Conservation (phyloP, 1,140 invertebrate genomes). For the Linepithema humile region DNA sequence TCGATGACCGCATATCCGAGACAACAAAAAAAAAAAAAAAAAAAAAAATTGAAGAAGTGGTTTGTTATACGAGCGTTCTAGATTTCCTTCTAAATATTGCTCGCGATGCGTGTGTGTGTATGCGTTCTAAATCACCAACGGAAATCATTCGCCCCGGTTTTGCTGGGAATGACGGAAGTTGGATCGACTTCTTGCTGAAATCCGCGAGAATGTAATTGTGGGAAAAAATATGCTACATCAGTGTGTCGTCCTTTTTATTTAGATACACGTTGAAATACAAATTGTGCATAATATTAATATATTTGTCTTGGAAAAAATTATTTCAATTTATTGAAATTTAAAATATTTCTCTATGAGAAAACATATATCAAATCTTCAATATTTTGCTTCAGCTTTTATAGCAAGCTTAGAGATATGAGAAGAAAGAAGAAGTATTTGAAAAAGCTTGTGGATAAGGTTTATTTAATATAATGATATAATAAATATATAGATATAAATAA, state of each 20-base stretch:
- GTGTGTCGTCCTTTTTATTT: not conserved
- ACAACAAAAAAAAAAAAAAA: slow-evolving; percentile 46
- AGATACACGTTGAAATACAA: not conserved
- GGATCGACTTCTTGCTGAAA: slow-evolving; percentile 20
- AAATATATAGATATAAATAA: no score
- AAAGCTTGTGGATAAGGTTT: no score
- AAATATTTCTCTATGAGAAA: no score
- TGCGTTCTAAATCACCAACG: slow-evolving; percentile 33
- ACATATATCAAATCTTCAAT: no score
- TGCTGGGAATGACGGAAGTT: slow-evolving; percentile 47
- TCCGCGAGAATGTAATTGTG: slow-evolving; percentile 21
- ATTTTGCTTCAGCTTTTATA: no score
- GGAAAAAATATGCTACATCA: not conserved
- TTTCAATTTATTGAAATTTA: no score
- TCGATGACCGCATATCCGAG: slow-evolving; percentile 63
- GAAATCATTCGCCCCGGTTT: slow-evolving; percentile 48
- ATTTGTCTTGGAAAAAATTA: no score
- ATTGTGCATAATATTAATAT: not conserved
- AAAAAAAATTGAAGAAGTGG: slow-evolving; percentile 25
- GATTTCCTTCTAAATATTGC: slow-evolving; percentile 49
- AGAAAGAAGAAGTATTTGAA: no score
- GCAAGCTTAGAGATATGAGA: no score
- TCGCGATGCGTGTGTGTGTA: not conserved
- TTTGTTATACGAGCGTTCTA: slow-evolving; percentile 53
- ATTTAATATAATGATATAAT: no score